Conservation (phyloP, 2,888 invertebrate genomes). For the Stramonita haemastoma region DNA sequence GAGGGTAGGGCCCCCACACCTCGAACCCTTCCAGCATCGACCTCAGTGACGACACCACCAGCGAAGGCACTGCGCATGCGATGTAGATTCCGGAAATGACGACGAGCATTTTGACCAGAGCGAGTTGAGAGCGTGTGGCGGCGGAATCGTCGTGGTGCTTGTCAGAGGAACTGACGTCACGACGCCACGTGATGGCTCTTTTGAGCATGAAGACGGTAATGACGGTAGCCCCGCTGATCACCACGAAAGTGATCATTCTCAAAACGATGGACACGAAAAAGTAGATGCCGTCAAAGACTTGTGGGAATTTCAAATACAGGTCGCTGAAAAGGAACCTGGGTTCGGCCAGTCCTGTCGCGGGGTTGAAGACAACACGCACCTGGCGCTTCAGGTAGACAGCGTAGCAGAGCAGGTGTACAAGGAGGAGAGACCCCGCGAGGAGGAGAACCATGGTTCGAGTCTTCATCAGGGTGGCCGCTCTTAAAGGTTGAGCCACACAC, state of each 20-base stretch:
- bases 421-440: not conserved
- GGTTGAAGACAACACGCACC: not conserved
- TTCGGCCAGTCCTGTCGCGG: not conserved
- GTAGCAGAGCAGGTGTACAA: not conserved
- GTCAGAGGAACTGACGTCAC: not conserved
- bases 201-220: slow-evolving; percentile 15
- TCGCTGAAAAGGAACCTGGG: not conserved
- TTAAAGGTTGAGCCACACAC: not conserved
- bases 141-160: not conserved
- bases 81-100: slow-evolving; percentile 21
- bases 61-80: slow-evolving; percentile 3
- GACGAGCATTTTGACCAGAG: not conserved
- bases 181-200: not conserved
- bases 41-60: not conserved
- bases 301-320: not conserved
- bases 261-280: not conserved
- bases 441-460: not conserved
- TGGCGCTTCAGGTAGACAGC: not conserved
- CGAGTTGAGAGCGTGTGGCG: not conserved
- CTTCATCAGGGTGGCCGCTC: not conserved
- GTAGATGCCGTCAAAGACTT: not conserved
- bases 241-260: not conserved
- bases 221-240: not conserved
- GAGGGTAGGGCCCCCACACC: not conserved
- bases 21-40: not conserved